Evolutionary conservation across 2,797 vertebrate species (phyloP), one percentile per base, ranked within the genome.

Genomic region (Syngnathus rostellatus): DNA sequence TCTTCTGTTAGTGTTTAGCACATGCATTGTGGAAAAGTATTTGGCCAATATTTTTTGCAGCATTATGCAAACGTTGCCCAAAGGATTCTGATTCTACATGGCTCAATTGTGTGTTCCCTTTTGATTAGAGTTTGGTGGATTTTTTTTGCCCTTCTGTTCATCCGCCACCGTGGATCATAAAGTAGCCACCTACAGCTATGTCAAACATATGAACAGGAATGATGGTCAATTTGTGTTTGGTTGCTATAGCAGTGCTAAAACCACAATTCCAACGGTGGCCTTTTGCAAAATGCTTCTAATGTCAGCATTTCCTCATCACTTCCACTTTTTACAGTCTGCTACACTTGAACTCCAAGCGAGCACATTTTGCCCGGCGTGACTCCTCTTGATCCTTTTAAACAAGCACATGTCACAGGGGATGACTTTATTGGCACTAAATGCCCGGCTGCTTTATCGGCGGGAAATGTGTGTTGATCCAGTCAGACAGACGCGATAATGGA

Each of bases 381-480:
- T 62, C 54, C 23, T 37, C 21, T 45, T 46, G 57, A 68, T 62
- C 14, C 48, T 54, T 69, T 72, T 78, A 62, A 72, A 77, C 70
- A 61, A 74, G 68, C 77, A 73, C 68, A 75, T 74, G 70, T 82
- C 54, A 25, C 37, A 2, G 19, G 65, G 70, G 63, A 67, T 70
- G 41, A 69, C 65, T 75, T 66, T 70, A 39, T 60, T 74, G 68
- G 76, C 63, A 41, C 31, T 38, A 14, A 60, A 68, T 55, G 61
- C 60, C 65, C 12, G 38, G 31, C 60, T 76, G 65, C 73, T 82
- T 77, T 70, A 75, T 72, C 55, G 5, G 8, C 5, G 60, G 40
- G n/a, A 63, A 45, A 46, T 37, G 16, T 11, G 6, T 37, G 14
- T 38, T 63, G 59, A 81, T 78, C 65, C 48, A 55, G 73, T 74